These are phyloP conservation scores for Thera obeliscata DNA, from an alignment of 2,888 invertebrate species.

Conservation along the genomic window DNA sequence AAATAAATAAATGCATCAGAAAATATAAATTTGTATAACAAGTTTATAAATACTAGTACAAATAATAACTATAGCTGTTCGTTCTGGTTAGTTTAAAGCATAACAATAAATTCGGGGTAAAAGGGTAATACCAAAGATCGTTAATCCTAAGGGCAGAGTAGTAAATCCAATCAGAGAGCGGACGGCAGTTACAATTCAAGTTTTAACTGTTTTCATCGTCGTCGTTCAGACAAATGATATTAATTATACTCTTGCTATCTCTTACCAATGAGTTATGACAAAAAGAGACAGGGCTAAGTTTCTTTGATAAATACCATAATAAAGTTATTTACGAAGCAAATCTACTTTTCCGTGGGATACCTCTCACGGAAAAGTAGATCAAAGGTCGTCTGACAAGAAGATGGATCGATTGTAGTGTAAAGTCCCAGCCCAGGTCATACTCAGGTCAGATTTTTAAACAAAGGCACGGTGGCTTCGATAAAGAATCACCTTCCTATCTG, in stretches of 20 bases:
- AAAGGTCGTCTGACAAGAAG: conserved; percentile 9
- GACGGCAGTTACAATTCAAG: neutral
- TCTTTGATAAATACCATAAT: no score
- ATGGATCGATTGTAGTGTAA: conserved; percentile 14
- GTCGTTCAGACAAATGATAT: no score
- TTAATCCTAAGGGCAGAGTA: conserved; percentile 2
- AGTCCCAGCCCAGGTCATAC: conserved; percentile 9
- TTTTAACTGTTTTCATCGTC: neutral
- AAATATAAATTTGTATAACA: no score
- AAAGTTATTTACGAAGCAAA: neutral
- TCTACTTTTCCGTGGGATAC: neutral
- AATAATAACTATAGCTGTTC: no score
- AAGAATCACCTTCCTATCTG: no score
- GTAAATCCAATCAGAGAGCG: conserved; percentile 9
- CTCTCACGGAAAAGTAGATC: neutral
- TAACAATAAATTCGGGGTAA: neutral
- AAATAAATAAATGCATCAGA: no score
- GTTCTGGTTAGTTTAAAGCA: neutral
- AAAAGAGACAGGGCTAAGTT: no score
- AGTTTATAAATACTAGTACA: no score
- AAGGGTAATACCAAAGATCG: conserved; percentile 3
- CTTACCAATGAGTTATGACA: no score
- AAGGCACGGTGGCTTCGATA: neutral
- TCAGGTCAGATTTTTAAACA: conserved; percentile 1
- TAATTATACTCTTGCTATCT: no score